A percentile compares a stretch with the other conserved stretches of the same genome.
phyloP scores from a whole-genome alignment of 2,797 vertebrate species.

The Pterois miles region DNA sequence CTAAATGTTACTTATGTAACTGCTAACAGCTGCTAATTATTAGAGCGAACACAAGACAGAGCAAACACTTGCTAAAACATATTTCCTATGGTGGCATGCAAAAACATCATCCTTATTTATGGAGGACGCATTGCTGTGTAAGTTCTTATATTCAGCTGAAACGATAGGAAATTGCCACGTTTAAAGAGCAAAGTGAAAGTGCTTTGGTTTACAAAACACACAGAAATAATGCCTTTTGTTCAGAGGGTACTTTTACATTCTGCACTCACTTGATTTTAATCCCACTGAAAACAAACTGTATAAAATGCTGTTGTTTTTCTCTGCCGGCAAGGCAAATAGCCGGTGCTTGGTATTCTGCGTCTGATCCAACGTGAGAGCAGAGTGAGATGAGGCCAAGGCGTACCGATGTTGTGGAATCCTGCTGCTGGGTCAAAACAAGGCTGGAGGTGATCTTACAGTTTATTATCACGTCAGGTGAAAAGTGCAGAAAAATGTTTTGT shows the following conservation, averaged over 20 bases:
- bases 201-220: slow-evolving; percentile 21
- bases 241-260: slow-evolving; percentile 12
- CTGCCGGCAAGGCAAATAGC: not conserved
- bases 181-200: slow-evolving; percentile 40
- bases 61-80: not conserved
- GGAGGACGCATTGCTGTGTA: not conserved
- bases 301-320: slow-evolving; percentile 9
- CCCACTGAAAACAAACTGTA: slow-evolving; percentile 6
- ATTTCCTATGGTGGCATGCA: not conserved
- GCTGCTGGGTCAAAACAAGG: slow-evolving; percentile 1
- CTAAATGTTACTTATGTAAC: slow-evolving; percentile 8
- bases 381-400: not conserved
- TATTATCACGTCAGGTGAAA: not conserved
- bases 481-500: slow-evolving; percentile 1
- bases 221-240: slow-evolving; percentile 23
- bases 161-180: not conserved
- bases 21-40: not conserved
- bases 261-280: slow-evolving; percentile 31
- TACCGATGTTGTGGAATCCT: not conserved
- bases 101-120: not conserved
- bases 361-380: not conserved
- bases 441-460: not conserved
- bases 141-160: not conserved
- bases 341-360: slow-evolving; percentile 17
- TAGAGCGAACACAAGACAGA: not conserved